Evolutionary conservation across 2,797 vertebrate species (phyloP).

Genomic region (Propithecus perrieri): DNA sequence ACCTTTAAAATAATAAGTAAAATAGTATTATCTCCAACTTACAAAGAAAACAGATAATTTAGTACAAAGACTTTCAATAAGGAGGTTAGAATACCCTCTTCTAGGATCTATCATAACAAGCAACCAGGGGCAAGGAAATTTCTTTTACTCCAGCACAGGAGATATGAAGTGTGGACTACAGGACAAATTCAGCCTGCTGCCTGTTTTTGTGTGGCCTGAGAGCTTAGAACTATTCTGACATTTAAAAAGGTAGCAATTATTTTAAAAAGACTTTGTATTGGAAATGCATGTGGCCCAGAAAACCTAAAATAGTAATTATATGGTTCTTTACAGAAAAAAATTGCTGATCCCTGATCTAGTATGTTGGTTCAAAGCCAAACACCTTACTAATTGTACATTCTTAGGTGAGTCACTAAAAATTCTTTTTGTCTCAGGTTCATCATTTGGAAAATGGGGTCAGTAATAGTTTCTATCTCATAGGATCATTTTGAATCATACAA

Average conservation of each 20-base stretch:
- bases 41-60: neutral
- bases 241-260: neutral
- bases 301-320: neutral
- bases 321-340: neutral
- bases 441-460: no score
- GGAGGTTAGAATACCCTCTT: neutral
- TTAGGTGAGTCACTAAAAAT: neutral
- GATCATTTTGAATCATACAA: neutral
- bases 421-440: neutral
- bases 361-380: neutral
- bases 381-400: neutral
- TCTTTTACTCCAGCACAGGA: neutral
- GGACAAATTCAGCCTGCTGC: neutral
- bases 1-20: neutral
- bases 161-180: neutral
- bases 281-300: neutral
- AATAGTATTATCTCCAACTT: neutral
- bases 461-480: neutral
- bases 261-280: neutral
- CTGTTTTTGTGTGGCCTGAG: neutral
- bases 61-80: neutral
- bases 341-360: neutral
- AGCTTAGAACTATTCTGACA: neutral
- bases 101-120: neutral
- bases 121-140: neutral